A percentile compares a stretch with the other conserved stretches of the same genome.
Conservation (phyloP, 2,113 vertebrate genomes). For the Beaufortia kweichowensis region DNA sequence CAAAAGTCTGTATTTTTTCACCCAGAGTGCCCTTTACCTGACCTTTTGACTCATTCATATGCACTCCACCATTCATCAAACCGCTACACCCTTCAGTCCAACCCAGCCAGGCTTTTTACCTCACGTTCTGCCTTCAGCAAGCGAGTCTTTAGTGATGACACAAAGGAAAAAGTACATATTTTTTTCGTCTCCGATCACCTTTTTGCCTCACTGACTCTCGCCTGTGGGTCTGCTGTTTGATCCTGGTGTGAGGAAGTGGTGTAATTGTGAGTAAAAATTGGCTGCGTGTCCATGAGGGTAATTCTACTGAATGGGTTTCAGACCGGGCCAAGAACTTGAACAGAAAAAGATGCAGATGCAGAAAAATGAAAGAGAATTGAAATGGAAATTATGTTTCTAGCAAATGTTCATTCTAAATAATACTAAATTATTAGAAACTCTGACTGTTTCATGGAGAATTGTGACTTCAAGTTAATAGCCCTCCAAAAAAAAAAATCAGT, state of each 20-base stretch:
- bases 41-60: slow-evolving; percentile 29
- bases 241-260: slow-evolving; percentile 25
- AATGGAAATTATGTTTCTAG: slow-evolving; percentile 6
- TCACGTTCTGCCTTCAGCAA: slow-evolving; percentile 2
- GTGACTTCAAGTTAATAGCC: no score
- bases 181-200: no score
- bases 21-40: not conserved
- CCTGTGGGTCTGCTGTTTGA: slow-evolving; percentile 23
- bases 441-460: no score
- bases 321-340: not conserved
- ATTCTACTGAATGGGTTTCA: not conserved
- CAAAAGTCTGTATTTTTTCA: not conserved
- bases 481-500: no score
- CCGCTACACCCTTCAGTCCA: not conserved
- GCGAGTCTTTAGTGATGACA: slow-evolving; percentile 15
- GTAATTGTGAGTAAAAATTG: slow-evolving; percentile 22
- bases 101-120: not conserved
- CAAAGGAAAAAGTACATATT: not conserved
- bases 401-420: no score
- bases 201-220: not conserved
- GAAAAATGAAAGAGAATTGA: not conserved
- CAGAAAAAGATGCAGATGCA: not conserved
- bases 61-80: slow-evolving; percentile 17
- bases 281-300: not conserved
- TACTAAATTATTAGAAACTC: no score